Conservation (phyloP, 2,888 invertebrate species). For the Sclerodermus sp. region DNA sequence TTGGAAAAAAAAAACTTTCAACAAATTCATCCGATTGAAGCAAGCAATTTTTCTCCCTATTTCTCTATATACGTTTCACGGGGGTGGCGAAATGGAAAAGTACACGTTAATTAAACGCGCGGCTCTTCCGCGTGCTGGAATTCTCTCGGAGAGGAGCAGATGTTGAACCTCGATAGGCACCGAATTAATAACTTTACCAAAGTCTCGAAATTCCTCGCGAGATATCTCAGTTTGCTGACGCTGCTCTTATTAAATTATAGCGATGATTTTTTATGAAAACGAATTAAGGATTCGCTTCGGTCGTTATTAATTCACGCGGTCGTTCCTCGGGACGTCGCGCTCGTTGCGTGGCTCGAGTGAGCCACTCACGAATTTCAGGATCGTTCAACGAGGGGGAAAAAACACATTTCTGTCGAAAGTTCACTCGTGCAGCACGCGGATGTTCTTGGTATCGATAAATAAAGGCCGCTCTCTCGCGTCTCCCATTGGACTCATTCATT, state of each 20-base stretch:
- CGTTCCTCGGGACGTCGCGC: too few relatives aligned
- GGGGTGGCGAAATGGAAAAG: slow-evolving; percentile 11
- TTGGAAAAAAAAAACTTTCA: too few relatives aligned
- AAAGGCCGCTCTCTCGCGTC: slow-evolving; percentile 22
- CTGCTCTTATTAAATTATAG: slow-evolving; percentile 18
- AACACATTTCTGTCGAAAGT: not conserved
- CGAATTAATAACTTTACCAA: slow-evolving; percentile 34
- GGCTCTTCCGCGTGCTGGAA: slow-evolving; percentile 25
- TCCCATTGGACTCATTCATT: slow-evolving; percentile 37
- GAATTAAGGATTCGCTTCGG: slow-evolving; percentile 16
- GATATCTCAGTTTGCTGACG: slow-evolving; percentile 14
- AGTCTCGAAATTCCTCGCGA: slow-evolving; percentile 25
- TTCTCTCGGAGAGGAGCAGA: slow-evolving; percentile 25
- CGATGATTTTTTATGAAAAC: slow-evolving; percentile 30
- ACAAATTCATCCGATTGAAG: too few relatives aligned
- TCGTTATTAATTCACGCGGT: too few relatives aligned
- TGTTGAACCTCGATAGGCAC: slow-evolving; percentile 26
- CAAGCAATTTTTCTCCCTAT: too few relatives aligned
- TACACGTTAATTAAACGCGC: slow-evolving; percentile 32
- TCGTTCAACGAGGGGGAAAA: too few relatives aligned
- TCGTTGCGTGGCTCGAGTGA: too few relatives aligned
- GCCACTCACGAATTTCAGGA: too few relatives aligned
- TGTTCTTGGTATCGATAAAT: slow-evolving; percentile 32
- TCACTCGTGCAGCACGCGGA: not conserved
- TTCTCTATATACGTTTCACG: too few relatives aligned